phyloP scores from a whole-genome alignment of 2,113 vertebrate genomes.

The Galemys pyrenaicus region DNA sequence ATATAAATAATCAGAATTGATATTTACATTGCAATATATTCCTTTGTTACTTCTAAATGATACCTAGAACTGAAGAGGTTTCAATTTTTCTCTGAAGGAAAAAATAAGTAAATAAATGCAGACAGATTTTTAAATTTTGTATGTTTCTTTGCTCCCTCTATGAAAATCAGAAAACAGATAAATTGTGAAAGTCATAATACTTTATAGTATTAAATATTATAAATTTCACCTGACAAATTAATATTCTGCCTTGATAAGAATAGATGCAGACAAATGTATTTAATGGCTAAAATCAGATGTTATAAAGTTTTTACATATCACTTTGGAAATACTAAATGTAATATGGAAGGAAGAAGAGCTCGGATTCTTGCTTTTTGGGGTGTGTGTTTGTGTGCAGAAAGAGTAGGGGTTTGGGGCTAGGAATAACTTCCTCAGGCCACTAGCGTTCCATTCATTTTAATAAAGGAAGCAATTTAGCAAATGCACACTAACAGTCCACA shows the following conservation, averaged over 20 bases:
- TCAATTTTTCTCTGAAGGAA: background rate
- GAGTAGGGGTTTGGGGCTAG: background rate
- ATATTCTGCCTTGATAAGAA: background rate
- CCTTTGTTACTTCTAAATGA: background rate
- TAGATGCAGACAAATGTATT: background rate
- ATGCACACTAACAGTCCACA: background rate
- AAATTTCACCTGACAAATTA: background rate
- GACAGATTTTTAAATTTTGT: background rate
- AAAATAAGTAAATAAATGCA: background rate
- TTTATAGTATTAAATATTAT: background rate
- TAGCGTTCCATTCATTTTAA: background rate
- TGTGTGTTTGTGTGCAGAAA: background rate
- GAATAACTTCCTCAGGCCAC: background rate
- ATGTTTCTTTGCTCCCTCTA: background rate
- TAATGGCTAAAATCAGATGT: background rate
- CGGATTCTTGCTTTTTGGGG: background rate
- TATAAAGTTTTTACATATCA: constrained; percentile 10
- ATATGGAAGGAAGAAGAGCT: background rate
- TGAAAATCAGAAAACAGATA: background rate
- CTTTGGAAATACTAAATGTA: background rate
- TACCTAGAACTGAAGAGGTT: background rate
- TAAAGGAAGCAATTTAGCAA: background rate
- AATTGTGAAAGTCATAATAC: background rate
- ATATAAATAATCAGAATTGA: background rate
- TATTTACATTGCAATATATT: background rate